Conservation (phyloP, 2,113 vertebrate species). For the Oenanthe oenanthe region DNA sequence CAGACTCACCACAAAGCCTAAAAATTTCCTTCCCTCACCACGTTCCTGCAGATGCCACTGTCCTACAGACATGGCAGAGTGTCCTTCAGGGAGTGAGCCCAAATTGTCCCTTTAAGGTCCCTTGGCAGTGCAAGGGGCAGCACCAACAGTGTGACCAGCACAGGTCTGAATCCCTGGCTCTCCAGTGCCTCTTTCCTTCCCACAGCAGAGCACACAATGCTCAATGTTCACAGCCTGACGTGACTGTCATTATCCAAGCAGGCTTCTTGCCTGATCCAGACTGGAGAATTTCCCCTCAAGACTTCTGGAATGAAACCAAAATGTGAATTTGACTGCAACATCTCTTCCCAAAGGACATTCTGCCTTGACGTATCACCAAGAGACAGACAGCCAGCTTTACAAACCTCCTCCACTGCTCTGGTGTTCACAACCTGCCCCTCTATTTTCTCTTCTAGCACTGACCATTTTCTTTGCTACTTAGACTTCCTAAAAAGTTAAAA, state of each 20-base stretch:
- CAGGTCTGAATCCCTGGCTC: neutral
- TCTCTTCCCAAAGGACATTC: constrained; percentile 5
- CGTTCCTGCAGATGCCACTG: neutral
- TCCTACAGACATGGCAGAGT: neutral
- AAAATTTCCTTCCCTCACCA: neutral
- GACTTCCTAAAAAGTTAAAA: neutral
- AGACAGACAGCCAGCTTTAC: neutral
- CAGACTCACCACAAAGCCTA: neutral
- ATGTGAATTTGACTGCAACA: neutral
- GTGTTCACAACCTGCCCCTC: neutral
- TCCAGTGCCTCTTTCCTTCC: neutral
- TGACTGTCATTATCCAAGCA: neutral
- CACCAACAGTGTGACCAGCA: neutral
- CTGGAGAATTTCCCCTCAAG: neutral
- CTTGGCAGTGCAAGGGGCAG: neutral
- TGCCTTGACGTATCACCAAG: neutral
- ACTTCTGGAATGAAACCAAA: constrained; percentile 5
- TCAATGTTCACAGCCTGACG: neutral
- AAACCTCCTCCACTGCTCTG: neutral
- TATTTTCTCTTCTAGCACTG: neutral
- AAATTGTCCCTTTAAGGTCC: neutral
- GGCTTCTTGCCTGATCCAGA: neutral
- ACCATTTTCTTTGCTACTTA: neutral
- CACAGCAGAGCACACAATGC: neutral
- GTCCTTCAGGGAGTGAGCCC: neutral